Evolutionary conservation across 2,888 invertebrate species (phyloP), one percentile per base, ranked within the genome.

Genomic region (Erebia ligea): DNA sequence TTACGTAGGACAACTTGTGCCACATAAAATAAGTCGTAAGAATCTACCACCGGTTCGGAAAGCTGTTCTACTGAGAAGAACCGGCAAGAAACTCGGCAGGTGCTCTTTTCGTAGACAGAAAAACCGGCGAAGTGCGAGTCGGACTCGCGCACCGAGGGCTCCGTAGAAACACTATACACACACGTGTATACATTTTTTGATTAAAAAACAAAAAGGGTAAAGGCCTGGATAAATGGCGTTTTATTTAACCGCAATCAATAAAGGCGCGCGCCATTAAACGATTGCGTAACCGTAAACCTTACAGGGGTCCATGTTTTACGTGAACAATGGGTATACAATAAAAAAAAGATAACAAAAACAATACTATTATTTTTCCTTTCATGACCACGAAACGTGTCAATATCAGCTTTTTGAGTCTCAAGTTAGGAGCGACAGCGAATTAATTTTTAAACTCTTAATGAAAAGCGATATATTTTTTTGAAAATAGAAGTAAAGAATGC

Each of bases 291-390:
- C 67, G 63, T 62, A 65, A 69, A 71, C 69, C 66, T 61, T 73
- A 72, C 73, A 74, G 58, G 64, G 56, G 15, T n/a, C 57, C 58
- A 56, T 68, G 69, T 70, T 71, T 65, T 15, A 21, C 48, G 42
- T 19, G 52, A 67, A 69, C 63, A 67, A 61, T 68, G 61, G 54
- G 66, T 62, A 6, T 15, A 19, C 13, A 13, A 21, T 48, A 19
- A 62, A 62, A 62, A 63, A 42, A 52, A 65, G 59, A 70, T 59
- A 45, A 25, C 57, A 67, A 63, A 59, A 59, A 66, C 68, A 63
- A 61, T 69, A 50, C 73, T 76, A 73, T 74, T 73, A 74, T 75
- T 74, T 73, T 73, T 73, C 69, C 73, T 68, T 70, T 67, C 61
- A 67, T 68, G 67, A 57, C 59, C 71, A 69, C 68, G 66, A 64